Evolutionary conservation across 2,888 invertebrate genomes (phyloP).

Genomic region (Trichacis sp.): DNA sequence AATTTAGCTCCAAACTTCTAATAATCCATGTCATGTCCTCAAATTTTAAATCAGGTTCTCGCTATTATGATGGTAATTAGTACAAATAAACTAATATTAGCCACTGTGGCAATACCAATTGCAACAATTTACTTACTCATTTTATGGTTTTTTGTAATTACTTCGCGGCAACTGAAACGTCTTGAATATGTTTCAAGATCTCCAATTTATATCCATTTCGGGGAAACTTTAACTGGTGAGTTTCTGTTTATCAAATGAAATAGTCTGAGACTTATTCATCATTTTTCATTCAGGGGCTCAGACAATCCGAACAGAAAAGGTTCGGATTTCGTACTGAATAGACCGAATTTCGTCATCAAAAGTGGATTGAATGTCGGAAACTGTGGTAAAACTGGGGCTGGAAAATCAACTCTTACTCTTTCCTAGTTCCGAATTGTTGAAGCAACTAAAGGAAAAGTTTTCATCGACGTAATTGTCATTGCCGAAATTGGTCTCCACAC

Average conservation of each 20-base stretch:
- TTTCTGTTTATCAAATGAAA: too few species aligned
- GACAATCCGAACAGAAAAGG: conserved; percentile 87
- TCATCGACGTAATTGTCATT: neutral
- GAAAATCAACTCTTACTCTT: too few species aligned
- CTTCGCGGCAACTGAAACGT: conserved; percentile 93
- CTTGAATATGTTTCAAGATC: conserved; percentile 94
- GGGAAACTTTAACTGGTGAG: conserved; percentile 89
- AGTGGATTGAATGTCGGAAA: too few species aligned
- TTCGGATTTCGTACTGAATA: too few species aligned
- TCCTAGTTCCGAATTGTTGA: too few species aligned
- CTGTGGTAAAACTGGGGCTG: too few species aligned
- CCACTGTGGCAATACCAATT: too few species aligned
- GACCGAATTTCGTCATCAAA: too few species aligned
- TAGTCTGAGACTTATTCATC: neutral
- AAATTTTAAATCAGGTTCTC: conserved; percentile 76
- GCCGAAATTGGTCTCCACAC: too few species aligned
- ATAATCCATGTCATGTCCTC: neutral
- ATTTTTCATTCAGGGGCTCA: conserved; percentile 72
- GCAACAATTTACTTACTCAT: conserved; percentile 88
- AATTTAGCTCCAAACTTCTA: too few species aligned
- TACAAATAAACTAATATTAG: conserved; percentile 85
- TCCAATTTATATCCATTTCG: conserved; percentile 97
- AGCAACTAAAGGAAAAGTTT: neutral
- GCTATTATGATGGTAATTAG: conserved; percentile 90
- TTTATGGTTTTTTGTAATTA: conserved; percentile 94